phyloP scores from a whole-genome alignment of 2,888 invertebrate species.

The Spilosoma lubricipeda region DNA sequence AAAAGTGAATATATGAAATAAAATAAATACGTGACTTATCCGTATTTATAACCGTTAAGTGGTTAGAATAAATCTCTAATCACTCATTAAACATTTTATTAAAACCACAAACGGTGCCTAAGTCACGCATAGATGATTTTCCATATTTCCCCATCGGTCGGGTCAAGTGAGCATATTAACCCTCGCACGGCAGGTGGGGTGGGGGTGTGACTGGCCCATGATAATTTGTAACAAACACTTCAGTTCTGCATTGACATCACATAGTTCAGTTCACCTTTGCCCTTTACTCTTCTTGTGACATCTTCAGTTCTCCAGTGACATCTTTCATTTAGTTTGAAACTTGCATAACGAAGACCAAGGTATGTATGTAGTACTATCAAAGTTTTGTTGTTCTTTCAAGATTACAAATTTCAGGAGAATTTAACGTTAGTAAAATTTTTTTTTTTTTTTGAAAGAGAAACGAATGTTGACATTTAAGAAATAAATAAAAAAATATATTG shows the following conservation, averaged over 20 bases:
- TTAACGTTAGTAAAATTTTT: too few relatives aligned
- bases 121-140: conserved; percentile 78
- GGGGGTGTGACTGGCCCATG: conserved; percentile 68
- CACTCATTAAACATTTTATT: conserved; percentile 34
- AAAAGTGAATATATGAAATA: neutral
- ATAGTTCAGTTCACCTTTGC: conserved; percentile 77
- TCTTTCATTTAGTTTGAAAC: conserved; percentile 33
- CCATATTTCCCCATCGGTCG: conserved; percentile 64
- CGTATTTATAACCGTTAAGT: conserved; percentile 4
- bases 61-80: conserved; percentile 11
- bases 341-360: conserved; percentile 22
- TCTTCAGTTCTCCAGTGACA: conserved; percentile 51
- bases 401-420: neutral
- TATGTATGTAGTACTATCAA: neutral
- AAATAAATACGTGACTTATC: conserved; percentile 1
- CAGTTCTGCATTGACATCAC: conserved; percentile 74
- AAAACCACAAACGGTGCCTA: conserved; percentile 43
- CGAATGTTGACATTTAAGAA: too few relatives aligned
- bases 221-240: conserved; percentile 80
- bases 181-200: conserved; percentile 76
- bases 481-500: neutral
- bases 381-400: neutral
- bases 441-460: too few relatives aligned
- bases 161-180: conserved; percentile 82
- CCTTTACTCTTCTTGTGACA: conserved; percentile 61